These are phyloP conservation scores for Oryzaephilus surinamensis DNA, from an alignment of 1,140 invertebrate species.

Conservation along the genomic window DNA sequence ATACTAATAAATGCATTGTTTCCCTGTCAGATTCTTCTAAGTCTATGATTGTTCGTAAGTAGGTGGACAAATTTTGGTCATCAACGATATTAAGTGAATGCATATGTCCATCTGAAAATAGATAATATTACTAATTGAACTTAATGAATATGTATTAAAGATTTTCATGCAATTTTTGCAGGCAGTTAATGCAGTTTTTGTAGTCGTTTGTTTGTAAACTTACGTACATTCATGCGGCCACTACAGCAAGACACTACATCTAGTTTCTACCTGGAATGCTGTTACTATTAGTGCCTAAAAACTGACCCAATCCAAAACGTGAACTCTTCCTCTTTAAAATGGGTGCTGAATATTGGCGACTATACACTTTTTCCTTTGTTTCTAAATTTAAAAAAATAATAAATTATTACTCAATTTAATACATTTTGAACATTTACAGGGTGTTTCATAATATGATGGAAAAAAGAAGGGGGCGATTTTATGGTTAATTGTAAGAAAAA, in stretches of 20 bases:
- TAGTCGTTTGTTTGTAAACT: background rate
- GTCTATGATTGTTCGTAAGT: conserved; percentile 75
- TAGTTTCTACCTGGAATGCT: conserved; percentile 51
- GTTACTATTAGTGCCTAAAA: conserved; percentile 56
- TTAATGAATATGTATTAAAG: conserved; percentile 1
- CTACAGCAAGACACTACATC: conserved; percentile 39
- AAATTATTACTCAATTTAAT: background rate
- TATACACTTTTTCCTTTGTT: conserved; percentile 77
- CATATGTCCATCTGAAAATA: conserved; percentile 59
- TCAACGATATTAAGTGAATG: conserved; percentile 65
- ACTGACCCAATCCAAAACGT: conserved; percentile 81
- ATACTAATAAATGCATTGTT: conserved; percentile 90
- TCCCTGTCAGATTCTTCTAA: conserved; percentile 90
- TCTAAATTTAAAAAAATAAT: conserved; percentile 40
- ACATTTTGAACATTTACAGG: too few species aligned
- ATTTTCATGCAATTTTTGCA: background rate
- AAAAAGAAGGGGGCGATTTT: too few species aligned
- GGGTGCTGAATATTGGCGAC: conserved; percentile 78
- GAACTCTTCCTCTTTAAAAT: conserved; percentile 85
- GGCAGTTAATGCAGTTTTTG: conserved; percentile 1
- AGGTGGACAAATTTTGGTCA: conserved; percentile 52
- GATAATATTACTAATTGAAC: background rate
- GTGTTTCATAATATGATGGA: background rate
- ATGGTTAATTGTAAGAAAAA: too few species aligned
- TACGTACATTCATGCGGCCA: conserved; percentile 28